Evolutionary conservation across 2,888 invertebrate genomes (phyloP).

Genomic region (Rosalia funebris): DNA sequence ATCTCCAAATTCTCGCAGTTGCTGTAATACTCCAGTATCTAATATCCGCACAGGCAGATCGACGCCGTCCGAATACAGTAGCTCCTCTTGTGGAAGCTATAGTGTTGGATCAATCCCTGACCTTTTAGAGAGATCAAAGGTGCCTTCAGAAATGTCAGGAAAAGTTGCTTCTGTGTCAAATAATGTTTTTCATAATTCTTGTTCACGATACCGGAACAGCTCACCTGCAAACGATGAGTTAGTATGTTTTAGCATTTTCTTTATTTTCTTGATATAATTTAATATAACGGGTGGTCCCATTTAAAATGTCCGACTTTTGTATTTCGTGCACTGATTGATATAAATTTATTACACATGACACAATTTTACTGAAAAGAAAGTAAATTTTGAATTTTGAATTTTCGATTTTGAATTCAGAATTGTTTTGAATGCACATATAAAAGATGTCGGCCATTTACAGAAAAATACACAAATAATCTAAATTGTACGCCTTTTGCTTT

Average conservation of each 20-base stretch:
- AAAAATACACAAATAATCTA: no score
- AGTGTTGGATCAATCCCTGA: conserved; percentile 64
- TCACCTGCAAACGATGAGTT: conserved; percentile 77
- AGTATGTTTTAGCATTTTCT: conserved; percentile 49
- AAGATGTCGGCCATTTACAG: no score
- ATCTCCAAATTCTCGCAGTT: conserved; percentile 47
- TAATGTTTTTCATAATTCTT: conserved; percentile 77
- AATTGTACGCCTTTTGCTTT: no score
- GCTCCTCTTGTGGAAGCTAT: conserved; percentile 70
- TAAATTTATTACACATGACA: no score
- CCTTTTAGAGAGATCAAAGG: conserved; percentile 58
- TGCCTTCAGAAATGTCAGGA: conserved; percentile 58
- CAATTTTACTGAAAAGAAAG: no score
- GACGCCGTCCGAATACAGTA: conserved; percentile 69
- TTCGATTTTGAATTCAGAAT: no score
- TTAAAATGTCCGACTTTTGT: no score
- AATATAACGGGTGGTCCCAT: no score
- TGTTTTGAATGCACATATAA: no score
- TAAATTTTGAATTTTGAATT: no score
- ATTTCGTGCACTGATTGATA: no score
- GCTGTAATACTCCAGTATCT: conserved; percentile 60
- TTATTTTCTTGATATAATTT: no score
- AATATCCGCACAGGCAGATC: conserved; percentile 61
- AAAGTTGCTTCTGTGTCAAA: conserved; percentile 66
- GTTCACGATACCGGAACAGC: conserved; percentile 77